phyloP scores from a whole-genome alignment of 2,113 vertebrate genomes.

The Camelus bactrianus region DNA sequence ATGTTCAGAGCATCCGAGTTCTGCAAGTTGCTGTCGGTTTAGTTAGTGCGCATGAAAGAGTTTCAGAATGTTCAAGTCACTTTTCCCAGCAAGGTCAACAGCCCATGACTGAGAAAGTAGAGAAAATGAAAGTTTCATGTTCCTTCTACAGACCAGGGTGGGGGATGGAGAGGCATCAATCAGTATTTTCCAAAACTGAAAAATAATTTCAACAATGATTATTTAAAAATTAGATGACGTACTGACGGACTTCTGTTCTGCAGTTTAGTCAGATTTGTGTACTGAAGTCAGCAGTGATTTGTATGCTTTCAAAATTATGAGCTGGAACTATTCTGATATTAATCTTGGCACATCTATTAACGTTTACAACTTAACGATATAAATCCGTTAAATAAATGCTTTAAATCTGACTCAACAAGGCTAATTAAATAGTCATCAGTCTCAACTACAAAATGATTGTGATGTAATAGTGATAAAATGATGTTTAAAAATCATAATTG shows the following conservation, averaged over 20 bases:
- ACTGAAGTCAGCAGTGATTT: not conserved
- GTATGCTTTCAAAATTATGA: conserved; percentile 44
- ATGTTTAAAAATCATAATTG: conserved; percentile 3
- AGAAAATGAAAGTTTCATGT: not conserved
- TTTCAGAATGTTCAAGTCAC: not conserved
- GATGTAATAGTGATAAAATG: conserved; percentile 4
- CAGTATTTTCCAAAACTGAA: conserved; percentile 8
- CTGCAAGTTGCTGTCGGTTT: too few species aligned
- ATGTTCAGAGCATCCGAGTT: not conserved
- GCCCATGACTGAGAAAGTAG: not conserved
- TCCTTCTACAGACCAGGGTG: not conserved
- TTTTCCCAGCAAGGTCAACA: not conserved
- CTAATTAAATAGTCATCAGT: conserved; percentile 23
- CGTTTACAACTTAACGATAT: not conserved
- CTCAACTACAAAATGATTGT: not conserved
- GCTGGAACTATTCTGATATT: not conserved
- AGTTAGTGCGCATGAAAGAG: not conserved
- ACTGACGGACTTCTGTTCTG: conserved; percentile 21
- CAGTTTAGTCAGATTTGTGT: not conserved
- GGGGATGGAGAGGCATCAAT: not conserved
- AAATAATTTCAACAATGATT: not conserved
- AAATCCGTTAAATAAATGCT: conserved; percentile 18
- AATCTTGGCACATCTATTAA: conserved; percentile 14
- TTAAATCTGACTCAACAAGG: conserved; percentile 14
- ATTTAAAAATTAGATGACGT: conserved; percentile 2